Conservation (phyloP, 1,140 invertebrate species). For the Druon quercuslanigerum region DNA sequence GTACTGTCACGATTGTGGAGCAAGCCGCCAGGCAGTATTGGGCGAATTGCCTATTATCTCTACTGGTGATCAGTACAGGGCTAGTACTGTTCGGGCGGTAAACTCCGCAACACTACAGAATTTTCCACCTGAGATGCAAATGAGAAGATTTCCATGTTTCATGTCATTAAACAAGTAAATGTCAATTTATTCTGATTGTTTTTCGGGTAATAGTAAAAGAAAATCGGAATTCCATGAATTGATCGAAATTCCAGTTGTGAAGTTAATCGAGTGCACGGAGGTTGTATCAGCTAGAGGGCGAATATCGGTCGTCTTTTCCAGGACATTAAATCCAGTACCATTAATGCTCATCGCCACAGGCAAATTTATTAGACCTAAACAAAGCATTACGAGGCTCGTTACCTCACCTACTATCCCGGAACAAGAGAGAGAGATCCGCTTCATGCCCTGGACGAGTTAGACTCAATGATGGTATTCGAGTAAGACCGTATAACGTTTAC, state of each 20-base stretch:
- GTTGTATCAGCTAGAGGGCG: slow-evolving; percentile 18
- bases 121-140: no score
- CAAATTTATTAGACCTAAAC: slow-evolving; percentile 30
- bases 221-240: slow-evolving; percentile 13
- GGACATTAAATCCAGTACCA: slow-evolving; percentile 12
- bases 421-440: slow-evolving; percentile 7
- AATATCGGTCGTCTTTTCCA: slow-evolving; percentile 29
- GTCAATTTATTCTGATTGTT: slow-evolving; percentile 14
- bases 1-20: no score
- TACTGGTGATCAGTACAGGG: no score
- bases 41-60: no score
- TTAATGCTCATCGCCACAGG: slow-evolving; percentile 24
- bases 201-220: neutral
- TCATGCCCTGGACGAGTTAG: slow-evolving; percentile 3
- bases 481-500: slow-evolving; percentile 38
- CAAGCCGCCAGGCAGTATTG: no score
- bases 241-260: slow-evolving; percentile 17
- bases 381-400: slow-evolving; percentile 29
- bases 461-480: slow-evolving; percentile 4
- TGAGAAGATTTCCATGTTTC: neutral
- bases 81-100: no score
- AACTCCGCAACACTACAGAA: no score
- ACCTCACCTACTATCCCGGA: slow-evolving; percentile 12
- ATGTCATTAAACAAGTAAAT: slow-evolving; percentile 20
- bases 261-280: slow-evolving; percentile 13